These are phyloP conservation scores for Oscheius sp. DNA, from an alignment of 2,888 invertebrate genomes.

Conservation along the genomic window DNA sequence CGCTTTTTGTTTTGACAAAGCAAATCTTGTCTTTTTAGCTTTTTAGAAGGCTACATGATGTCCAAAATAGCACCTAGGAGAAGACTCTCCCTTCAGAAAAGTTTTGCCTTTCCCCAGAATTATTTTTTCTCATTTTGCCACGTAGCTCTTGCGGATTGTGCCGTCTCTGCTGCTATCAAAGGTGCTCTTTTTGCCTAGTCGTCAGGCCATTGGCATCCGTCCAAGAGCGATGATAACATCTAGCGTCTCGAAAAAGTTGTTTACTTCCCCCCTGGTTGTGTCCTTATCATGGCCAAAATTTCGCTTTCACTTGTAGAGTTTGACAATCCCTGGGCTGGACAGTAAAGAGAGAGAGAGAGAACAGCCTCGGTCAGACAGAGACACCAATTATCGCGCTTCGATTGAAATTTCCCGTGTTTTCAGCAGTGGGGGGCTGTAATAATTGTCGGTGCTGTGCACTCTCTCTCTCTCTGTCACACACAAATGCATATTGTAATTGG, in stretches of 20 bases:
- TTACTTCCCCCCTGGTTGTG: constrained; percentile 3
- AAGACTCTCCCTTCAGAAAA: too few relatives aligned
- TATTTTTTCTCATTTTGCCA: background rate
- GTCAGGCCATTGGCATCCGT: background rate
- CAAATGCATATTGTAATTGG: background rate
- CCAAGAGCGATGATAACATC: background rate
- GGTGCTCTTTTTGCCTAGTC: background rate
- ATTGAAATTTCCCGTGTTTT: too few relatives aligned
- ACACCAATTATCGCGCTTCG: too few relatives aligned
- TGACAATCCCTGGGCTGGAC: too few relatives aligned
- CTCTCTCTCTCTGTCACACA: background rate
- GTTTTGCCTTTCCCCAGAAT: background rate
- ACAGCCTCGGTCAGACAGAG: background rate
- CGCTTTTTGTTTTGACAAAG: too few relatives aligned
- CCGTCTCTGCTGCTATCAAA: background rate
- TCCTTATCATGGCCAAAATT: background rate
- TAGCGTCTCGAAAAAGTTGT: constrained; percentile 2
- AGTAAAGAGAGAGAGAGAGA: background rate
- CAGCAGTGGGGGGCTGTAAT: background rate
- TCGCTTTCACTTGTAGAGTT: constrained; percentile 11
- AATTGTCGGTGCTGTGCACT: background rate
- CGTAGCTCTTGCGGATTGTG: background rate
- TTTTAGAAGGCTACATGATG: too few relatives aligned
- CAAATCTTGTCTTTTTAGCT: too few relatives aligned
- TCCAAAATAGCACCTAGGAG: too few relatives aligned